These are phyloP conservation scores for Oryzias dopingdopingensis DNA, from an alignment of 2,797 vertebrate genomes.

Conservation along the genomic window DNA sequence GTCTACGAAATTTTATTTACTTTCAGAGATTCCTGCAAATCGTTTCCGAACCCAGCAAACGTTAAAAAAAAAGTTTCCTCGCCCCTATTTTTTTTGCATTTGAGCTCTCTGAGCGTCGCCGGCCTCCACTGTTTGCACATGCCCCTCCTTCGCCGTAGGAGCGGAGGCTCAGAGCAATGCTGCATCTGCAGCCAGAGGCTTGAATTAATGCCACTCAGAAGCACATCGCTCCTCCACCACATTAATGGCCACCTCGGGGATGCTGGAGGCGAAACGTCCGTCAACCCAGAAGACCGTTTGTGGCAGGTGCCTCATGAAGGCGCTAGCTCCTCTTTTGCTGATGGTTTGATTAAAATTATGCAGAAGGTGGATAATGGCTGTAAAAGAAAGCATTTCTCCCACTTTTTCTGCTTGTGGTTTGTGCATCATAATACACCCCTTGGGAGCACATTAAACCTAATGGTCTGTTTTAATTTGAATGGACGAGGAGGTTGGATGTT, in stretches of 20 bases:
- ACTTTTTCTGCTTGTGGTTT: too few species aligned
- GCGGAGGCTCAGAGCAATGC: background rate
- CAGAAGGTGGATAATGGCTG: too few species aligned
- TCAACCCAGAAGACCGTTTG: background rate
- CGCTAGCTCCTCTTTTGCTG: too few species aligned
- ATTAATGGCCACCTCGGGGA: background rate
- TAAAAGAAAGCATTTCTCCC: too few species aligned
- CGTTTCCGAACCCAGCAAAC: too few species aligned
- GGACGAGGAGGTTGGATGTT: too few species aligned
- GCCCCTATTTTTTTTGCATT: constrained; percentile 1
- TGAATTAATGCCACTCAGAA: background rate
- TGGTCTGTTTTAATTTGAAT: too few species aligned
- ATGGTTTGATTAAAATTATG: too few species aligned
- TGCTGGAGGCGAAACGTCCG: constrained; percentile 2
- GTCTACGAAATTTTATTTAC: too few species aligned
- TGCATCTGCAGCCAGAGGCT: constrained; percentile 1
- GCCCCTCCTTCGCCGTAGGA: background rate
- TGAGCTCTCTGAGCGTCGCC: constrained; percentile 1
- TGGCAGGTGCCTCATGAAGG: background rate
- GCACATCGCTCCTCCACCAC: background rate
- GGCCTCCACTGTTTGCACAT: background rate
- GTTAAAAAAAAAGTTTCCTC: constrained; percentile 2
- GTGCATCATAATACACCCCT: too few species aligned
- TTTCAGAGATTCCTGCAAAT: too few species aligned
- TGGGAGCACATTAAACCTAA: too few species aligned